Conservation (phyloP, 2,888 invertebrate species). For the Drosophila austrosaltans region DNA sequence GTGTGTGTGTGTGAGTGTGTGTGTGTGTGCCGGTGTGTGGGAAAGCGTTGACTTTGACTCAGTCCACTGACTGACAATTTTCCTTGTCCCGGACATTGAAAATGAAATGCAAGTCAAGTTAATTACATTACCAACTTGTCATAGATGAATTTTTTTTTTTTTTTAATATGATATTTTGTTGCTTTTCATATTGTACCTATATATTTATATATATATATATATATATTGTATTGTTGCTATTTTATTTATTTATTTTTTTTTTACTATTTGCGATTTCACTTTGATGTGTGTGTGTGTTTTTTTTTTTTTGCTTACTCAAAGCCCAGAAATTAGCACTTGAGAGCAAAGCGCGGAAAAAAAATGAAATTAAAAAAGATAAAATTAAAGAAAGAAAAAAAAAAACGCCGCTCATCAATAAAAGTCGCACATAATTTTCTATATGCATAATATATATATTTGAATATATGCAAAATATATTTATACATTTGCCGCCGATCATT, state of each 20-base stretch:
- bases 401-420: slow-evolving; percentile 59
- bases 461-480: slow-evolving; percentile 21
- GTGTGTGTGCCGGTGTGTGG: slow-evolving; percentile 57
- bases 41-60: slow-evolving; percentile 65
- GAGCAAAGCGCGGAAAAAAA: slow-evolving; percentile 8
- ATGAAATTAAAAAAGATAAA: slow-evolving; percentile 27
- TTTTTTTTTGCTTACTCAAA: slow-evolving; percentile 9
- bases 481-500: slow-evolving; percentile 34
- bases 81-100: slow-evolving; percentile 74
- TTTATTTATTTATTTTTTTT: slow-evolving; percentile 33
- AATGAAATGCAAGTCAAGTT: slow-evolving; percentile 70
- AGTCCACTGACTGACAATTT: slow-evolving; percentile 56
- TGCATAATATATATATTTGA: slow-evolving; percentile 30
- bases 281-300: slow-evolving; percentile 38
- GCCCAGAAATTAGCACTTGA: slow-evolving; percentile 70
- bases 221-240: slow-evolving; percentile 6
- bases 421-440: slow-evolving; percentile 43
- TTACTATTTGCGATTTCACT: slow-evolving; percentile 65
- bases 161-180: slow-evolving; percentile 3
- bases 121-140: slow-evolving; percentile 67
- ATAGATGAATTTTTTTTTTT: slow-evolving; percentile 19
- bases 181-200: slow-evolving; percentile 1
- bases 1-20: slow-evolving; percentile 34
- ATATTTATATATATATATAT: slow-evolving; percentile 7
- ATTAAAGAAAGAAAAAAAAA: slow-evolving; percentile 4